Evolutionary conservation across 2,888 invertebrate genomes (phyloP).

Genomic region (Drosophila birchii): DNA sequence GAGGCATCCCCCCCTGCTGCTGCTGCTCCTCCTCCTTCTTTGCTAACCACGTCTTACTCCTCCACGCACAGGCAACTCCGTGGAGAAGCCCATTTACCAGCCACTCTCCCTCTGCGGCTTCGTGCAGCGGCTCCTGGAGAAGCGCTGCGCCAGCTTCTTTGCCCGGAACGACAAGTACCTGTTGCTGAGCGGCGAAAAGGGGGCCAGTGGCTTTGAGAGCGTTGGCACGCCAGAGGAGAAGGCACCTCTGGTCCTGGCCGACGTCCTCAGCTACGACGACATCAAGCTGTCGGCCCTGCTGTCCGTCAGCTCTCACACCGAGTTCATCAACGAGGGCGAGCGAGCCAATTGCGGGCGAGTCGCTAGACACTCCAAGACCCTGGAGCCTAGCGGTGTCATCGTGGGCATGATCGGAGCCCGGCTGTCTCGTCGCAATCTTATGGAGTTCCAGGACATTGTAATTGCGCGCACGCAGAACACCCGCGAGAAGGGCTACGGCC

Average conservation of each 20-base stretch:
- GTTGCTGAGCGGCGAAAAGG: slow-evolving; percentile 84
- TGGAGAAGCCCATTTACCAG: slow-evolving; percentile 56
- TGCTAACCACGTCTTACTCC: too few species aligned
- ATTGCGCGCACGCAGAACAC: slow-evolving; percentile 86
- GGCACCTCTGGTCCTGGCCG: slow-evolving; percentile 84
- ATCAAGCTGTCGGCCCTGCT: slow-evolving; percentile 86
- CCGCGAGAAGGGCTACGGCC: slow-evolving; percentile 85
- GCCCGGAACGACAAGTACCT: slow-evolving; percentile 85
- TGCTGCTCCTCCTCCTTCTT: background rate
- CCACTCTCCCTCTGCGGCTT: slow-evolving; percentile 85
- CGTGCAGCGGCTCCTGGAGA: slow-evolving; percentile 86
- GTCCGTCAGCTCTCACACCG: slow-evolving; percentile 86
- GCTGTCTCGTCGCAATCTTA: slow-evolving; percentile 85
- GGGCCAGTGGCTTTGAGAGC: slow-evolving; percentile 86
- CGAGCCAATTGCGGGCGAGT: slow-evolving; percentile 86
- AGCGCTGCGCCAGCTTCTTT: slow-evolving; percentile 86
- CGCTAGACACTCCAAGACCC: slow-evolving; percentile 78
- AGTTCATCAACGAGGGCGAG: slow-evolving; percentile 87
- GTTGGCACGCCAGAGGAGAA: slow-evolving; percentile 86
- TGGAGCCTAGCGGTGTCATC: slow-evolving; percentile 86
- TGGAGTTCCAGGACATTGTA: slow-evolving; percentile 86
- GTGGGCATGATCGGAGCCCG: slow-evolving; percentile 85
- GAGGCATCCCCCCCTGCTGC: background rate
- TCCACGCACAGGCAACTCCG: slow-evolving; percentile 45
- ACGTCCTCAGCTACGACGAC: slow-evolving; percentile 87